These are phyloP conservation scores for Idaea dimidiata DNA, from an alignment of 2,888 invertebrate genomes.

Conservation along the genomic window DNA sequence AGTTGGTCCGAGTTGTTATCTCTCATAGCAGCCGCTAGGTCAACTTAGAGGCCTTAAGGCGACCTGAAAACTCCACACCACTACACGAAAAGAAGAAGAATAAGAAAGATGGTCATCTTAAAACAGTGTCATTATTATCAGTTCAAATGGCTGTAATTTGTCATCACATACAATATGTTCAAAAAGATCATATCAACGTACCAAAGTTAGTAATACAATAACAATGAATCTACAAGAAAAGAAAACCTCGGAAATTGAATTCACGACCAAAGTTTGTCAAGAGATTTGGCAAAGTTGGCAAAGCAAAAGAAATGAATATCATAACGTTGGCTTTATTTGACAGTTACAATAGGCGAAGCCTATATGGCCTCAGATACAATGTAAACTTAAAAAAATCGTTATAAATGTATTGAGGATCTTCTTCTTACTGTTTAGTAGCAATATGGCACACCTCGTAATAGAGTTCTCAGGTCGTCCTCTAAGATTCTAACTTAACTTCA, in stretches of 20 bases:
- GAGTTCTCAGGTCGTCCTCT: too few relatives aligned
- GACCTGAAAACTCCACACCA: too few relatives aligned
- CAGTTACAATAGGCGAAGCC: background rate
- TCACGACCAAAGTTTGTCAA: background rate
- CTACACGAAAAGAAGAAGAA: conserved; percentile 3
- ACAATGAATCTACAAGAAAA: background rate
- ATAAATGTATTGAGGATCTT: background rate
- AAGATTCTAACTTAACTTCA: too few relatives aligned
- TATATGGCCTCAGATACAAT: background rate
- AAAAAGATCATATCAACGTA: background rate
- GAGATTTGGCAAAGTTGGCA: background rate
- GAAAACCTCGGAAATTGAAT: background rate
- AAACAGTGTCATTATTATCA: background rate
- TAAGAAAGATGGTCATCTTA: background rate
- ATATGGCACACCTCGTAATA: too few relatives aligned
- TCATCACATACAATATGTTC: background rate
- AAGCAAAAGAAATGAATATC: background rate
- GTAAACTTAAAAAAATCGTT: background rate
- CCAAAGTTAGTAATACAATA: too few relatives aligned
- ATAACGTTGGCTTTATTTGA: background rate
- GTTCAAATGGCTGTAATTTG: background rate
- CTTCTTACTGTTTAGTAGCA: too few relatives aligned
- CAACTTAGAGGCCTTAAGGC: too few relatives aligned
- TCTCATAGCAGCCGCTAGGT: too few relatives aligned
- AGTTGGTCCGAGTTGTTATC: too few relatives aligned